phyloP scores from a whole-genome alignment of 2,113 vertebrate genomes.

The Microtus oregoni region DNA sequence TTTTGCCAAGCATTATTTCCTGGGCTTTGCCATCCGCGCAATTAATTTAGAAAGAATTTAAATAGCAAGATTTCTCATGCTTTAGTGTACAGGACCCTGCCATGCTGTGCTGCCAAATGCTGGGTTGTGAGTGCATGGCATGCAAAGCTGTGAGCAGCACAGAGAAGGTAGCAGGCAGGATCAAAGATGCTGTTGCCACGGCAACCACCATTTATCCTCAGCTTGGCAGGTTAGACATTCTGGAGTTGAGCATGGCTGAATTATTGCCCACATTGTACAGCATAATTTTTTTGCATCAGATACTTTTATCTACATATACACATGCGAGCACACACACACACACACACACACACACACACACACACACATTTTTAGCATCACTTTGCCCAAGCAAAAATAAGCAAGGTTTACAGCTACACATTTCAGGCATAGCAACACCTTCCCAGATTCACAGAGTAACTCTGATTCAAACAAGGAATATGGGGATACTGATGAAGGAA shows the following conservation, averaged over 20 bases:
- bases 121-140: background rate
- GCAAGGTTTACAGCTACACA: background rate
- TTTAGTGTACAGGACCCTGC: background rate
- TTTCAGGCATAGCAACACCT: background rate
- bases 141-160: background rate
- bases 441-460: background rate
- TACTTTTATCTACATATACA: background rate
- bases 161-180: background rate
- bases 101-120: background rate
- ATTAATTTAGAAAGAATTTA: background rate
- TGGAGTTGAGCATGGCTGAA: slow-evolving; percentile 22
- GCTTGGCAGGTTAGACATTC: slow-evolving; percentile 2
- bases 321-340: background rate
- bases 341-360: no score
- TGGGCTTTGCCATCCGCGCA: background rate
- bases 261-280: background rate
- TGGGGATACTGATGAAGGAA: accelerated
- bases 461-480: background rate
- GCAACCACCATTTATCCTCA: slow-evolving; percentile 40
- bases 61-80: background rate
- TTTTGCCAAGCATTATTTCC: background rate
- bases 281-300: background rate
- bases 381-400: background rate
- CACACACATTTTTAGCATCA: background rate
- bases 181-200: slow-evolving; percentile 58